Evolutionary conservation across 1,140 invertebrate genomes (phyloP), one percentile per base, ranked within the genome.

Genomic region (Drosophila hydei): DNA sequence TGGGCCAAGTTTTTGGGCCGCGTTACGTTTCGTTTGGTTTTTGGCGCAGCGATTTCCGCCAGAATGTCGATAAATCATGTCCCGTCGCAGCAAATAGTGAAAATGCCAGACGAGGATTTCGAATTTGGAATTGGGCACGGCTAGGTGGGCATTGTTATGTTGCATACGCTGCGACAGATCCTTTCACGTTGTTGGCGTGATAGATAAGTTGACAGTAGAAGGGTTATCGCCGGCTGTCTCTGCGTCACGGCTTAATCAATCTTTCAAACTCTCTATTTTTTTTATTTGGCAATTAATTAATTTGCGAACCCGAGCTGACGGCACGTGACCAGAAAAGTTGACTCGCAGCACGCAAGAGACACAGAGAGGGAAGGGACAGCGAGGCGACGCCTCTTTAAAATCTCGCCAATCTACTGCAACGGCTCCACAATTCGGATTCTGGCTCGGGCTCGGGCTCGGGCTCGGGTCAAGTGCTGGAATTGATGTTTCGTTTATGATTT

Each of bases 401-500:
- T 67, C 47, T 40, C 27, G 25, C 5, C 14, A 9, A 12, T 12
- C 9, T 21, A 6, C 6, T 25, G 19, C 40, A 12, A 4, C 48
- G 21, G 16, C 42, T 21, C 42, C 42, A 19, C 16, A 19, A 40
- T 14, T 18, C 18, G 1, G 18, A 5, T 2, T 2, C 55, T n/a
- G 51, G 12, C 14, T 36, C 42, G 38, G 38, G 33, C 36, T 45
- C 16, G 23, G 25, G 19, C 7, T 48, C 16, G 45, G 59, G 58
- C 5, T 55, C 63, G 83, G 90, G 90, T 91, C 90, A 91, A 91
- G 89, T 91, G 75, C 87, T 91, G 90, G 83, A 91, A 81, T 90
- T 91, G 90, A 91, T 91, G 90, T 90, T 91, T 91, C 89, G 83
- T 76, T 91, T 85, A 91, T 91, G 90, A 91, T 91, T 91, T 90